A percentile compares a stretch with the other conserved stretches of the same genome.
phyloP scores from a whole-genome alignment of 2,888 invertebrate genomes.

The Sinhomidia bicolor region DNA sequence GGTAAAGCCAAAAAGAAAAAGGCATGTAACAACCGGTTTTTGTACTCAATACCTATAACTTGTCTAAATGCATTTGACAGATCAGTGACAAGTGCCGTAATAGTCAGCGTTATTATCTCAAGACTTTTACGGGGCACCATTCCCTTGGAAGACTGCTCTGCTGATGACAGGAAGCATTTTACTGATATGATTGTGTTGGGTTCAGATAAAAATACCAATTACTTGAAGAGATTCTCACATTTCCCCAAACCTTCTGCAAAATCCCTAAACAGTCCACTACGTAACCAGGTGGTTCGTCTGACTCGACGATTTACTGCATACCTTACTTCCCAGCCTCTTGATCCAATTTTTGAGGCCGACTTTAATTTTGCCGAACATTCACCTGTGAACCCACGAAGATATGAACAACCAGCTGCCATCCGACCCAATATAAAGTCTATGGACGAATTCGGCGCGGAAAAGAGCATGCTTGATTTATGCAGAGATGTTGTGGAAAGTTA shows the following conservation, averaged over 20 bases:
- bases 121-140: constrained; percentile 53
- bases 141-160: too few species aligned
- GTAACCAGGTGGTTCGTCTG: neutral
- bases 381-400: neutral
- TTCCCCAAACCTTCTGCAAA: constrained; percentile 2
- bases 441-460: constrained; percentile 44
- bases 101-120: constrained; percentile 67
- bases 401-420: constrained; percentile 31
- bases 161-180: constrained; percentile 1
- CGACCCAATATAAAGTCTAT: constrained; percentile 40
- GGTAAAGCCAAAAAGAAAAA: too few species aligned
- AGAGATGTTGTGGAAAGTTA: constrained; percentile 47
- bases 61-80: constrained; percentile 43
- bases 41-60: too few species aligned
- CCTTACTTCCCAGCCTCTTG: neutral
- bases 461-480: constrained; percentile 42
- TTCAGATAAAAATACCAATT: neutral
- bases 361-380: constrained; percentile 43
- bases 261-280: neutral
- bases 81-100: constrained; percentile 72
- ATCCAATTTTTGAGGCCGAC: constrained; percentile 25
- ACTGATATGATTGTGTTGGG: constrained; percentile 19
- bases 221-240: constrained; percentile 34
- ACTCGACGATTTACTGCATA: constrained; percentile 4
- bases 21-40: too few species aligned